Conservation (phyloP, 2,113 vertebrate genomes). For the Xyliphius kryptos region DNA sequence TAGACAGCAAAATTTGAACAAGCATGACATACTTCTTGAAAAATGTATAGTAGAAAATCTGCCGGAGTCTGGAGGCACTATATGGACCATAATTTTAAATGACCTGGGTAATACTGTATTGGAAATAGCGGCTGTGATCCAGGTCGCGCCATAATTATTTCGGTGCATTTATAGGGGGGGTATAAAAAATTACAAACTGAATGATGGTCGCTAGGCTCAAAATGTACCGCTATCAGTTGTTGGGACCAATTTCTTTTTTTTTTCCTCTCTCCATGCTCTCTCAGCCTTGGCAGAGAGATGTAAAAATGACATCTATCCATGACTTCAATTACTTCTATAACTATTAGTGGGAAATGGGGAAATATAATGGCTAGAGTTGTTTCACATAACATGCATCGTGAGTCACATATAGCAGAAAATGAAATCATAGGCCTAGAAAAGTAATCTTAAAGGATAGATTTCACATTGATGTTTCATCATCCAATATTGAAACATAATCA, state of each 20-base stretch:
- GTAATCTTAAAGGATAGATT: constrained; percentile 11
- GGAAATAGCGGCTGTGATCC: background rate
- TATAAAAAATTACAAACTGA: background rate
- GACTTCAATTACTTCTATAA: background rate
- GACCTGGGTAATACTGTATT: background rate
- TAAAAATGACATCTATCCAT: constrained; percentile 19
- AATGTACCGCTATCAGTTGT: constrained; percentile 2
- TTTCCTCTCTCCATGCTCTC: background rate
- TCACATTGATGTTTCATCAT: constrained; percentile 4
- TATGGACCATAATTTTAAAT: background rate
- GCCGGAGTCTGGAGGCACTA: background rate
- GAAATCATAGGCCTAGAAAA: background rate
- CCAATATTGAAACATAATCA: too few relatives aligned
- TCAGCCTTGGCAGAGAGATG: constrained; percentile 4
- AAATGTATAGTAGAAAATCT: background rate
- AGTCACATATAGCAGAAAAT: constrained; percentile 5
- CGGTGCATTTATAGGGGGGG: constrained; percentile 3
- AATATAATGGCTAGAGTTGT: background rate
- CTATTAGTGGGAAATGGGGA: background rate
- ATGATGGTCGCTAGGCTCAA: background rate
- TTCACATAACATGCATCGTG: constrained; percentile 1
- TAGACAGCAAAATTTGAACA: constrained; percentile 8
- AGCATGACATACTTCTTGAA: background rate
- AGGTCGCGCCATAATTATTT: background rate
- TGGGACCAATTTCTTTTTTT: background rate